Base-by-base conservation (phyloP, 2,797 vertebrate species). In the Sciurus vulgaris region DNA sequence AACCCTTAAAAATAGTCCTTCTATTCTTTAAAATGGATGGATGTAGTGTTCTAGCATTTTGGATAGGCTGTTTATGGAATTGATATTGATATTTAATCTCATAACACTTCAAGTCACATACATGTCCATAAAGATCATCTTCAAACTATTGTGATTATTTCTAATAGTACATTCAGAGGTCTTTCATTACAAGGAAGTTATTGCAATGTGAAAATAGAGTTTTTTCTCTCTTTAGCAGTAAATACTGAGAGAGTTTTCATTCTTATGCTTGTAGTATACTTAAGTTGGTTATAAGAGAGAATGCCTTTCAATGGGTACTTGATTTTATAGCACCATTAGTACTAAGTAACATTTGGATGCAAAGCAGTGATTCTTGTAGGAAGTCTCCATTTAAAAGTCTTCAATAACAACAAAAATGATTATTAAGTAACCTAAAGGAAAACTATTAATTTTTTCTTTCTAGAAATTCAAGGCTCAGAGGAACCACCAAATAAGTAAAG, bases 21-120 rank as follows among this genome's bases (percentile, higher is more conserved):
- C 56, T 86, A 30, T 92, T 95, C 86, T 92, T 97, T 91, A 95
- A 97, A 97, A 93, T 78, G 59, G 91, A 10, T 67, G 22, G 74
- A 91, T 94, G 47, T 76, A 76, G 78, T 91, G 41, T 59, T 81
- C 12, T 86, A 82, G 65, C 0, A 4, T 72, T 49, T 77, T 84
- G 49, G 73, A 65, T 84, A 79, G 67, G 12, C 18, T 88, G 41
- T 22, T 73, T 95, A 81, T 97, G 92, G 86, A 95, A 85, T 74
- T 33, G 33, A 90, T 86, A 54, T 84, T 67, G 41, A 77, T 91
- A 76, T 92, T 88, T 93, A 91, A 47, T 77, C 61, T 96, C 20
- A 81, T 24, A 89, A 49, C 26, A 13, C 0, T 96, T 88, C 47
- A 91, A 56, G 49, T 61, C 83, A 82, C 67, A 54, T 78, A 30